A percentile compares a stretch with the other conserved stretches of the same genome.
Evolutionary conservation across 2,797 vertebrate species (phyloP).

Genomic region (Poeciliopsis infans): DNA sequence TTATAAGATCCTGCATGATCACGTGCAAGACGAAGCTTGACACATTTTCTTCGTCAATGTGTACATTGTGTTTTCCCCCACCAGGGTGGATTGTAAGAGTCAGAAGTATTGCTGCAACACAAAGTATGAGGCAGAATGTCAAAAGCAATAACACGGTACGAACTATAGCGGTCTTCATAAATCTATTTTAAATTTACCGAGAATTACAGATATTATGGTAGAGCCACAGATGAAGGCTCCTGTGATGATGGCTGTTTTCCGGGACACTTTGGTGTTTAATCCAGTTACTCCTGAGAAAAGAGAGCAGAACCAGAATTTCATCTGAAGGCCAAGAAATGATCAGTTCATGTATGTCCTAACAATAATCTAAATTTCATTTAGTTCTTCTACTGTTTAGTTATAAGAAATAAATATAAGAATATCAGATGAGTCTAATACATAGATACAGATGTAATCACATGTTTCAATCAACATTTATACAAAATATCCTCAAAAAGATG

Average conservation of each 20-base stretch:
- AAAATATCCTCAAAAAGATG: not conserved
- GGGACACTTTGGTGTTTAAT: not conserved
- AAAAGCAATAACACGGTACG: not conserved
- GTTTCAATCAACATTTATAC: not conserved
- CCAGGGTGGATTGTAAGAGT: not conserved
- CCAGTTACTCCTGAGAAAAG: slow-evolving; percentile 5
- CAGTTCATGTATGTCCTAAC: no score
- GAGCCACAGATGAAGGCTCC: not conserved
- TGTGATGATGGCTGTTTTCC: not conserved
- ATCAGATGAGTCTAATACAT: not conserved
- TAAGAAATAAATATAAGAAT: not conserved
- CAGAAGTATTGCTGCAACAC: slow-evolving; percentile 16
- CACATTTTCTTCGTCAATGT: rapidly evolving
- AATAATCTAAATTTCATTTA: no score
- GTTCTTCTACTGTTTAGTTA: not conserved
- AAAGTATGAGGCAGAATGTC: not conserved
- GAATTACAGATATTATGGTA: not conserved
- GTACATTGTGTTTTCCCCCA: rapidly evolving
- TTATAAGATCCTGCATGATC: no score
- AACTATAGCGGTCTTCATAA: no score
- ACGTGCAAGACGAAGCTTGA: no score
- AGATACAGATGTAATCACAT: not conserved
- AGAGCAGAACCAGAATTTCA: not conserved
- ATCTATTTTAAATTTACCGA: not conserved
- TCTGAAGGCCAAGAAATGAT: not conserved